A percentile compares a stretch with the other conserved stretches of the same genome.
Conservation (phyloP, 2,888 invertebrate genomes). For the Busseola fusca region DNA sequence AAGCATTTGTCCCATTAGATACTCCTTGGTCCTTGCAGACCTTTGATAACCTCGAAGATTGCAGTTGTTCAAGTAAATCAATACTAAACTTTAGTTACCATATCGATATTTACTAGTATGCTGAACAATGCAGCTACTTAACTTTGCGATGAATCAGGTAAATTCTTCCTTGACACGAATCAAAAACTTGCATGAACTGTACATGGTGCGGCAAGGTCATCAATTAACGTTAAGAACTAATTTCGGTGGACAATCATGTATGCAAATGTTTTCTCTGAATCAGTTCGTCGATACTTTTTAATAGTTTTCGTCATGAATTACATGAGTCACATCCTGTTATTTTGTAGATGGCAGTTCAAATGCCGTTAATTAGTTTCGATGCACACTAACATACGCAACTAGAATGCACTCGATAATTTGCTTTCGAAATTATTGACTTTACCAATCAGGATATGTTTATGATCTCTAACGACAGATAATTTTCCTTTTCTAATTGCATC, state of each 20-base stretch:
- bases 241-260: conserved; percentile 18
- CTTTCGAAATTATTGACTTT: not conserved
- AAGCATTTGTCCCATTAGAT: conserved; percentile 1
- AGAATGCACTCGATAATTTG: not conserved
- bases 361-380: conserved; percentile 27
- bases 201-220: conserved; percentile 35
- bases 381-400: conserved; percentile 11
- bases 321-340: conserved; percentile 56
- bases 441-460: not conserved
- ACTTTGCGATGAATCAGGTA: conserved; percentile 45
- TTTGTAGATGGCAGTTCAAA: conserved; percentile 30
- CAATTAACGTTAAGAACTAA: conserved; percentile 35
- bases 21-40: conserved; percentile 18
- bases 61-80: conserved; percentile 24
- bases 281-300: conserved; percentile 38
- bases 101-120: conserved; percentile 3
- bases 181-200: conserved; percentile 32
- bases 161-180: conserved; percentile 51
- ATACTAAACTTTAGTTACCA: conserved; percentile 8
- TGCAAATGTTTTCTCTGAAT: conserved; percentile 48
- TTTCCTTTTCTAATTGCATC: conserved; percentile 12
- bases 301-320: conserved; percentile 41
- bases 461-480: not conserved
- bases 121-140: not conserved
- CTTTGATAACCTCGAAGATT: conserved; percentile 39